These are phyloP conservation scores for Numenius phaeopus DNA, from an alignment of 2,797 vertebrate species.

Conservation along the genomic window DNA sequence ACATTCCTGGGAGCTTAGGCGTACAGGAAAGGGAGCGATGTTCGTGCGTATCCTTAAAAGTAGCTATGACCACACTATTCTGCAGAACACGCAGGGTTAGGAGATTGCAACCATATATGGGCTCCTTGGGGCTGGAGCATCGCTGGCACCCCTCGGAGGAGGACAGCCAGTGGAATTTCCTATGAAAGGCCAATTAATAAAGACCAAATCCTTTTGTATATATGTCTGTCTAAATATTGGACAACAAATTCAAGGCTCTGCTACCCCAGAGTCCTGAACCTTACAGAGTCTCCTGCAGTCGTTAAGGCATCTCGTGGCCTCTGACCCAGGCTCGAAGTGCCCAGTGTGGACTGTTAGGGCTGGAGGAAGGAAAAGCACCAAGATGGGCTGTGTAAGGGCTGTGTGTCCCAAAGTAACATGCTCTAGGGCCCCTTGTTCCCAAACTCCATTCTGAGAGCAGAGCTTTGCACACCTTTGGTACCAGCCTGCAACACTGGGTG, in stretches of 20 bases:
- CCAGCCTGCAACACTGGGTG: not conserved
- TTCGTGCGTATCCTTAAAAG: constrained; percentile 71
- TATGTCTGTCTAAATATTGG: constrained; percentile 60
- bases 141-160: constrained; percentile 57
- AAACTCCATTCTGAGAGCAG: not conserved
- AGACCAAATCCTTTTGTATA: constrained; percentile 58
- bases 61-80: constrained; percentile 17
- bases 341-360: not conserved
- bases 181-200: constrained; percentile 63
- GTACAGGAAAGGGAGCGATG: constrained; percentile 33
- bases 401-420: not conserved
- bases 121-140: constrained; percentile 23
- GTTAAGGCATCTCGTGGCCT: not conserved
- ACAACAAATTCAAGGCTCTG: constrained; percentile 20
- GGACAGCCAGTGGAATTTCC: constrained; percentile 63
- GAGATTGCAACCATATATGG: constrained; percentile 79
- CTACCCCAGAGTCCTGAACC: not conserved
- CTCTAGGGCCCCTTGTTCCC: not conserved
- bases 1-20: constrained; percentile 51
- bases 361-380: not conserved
- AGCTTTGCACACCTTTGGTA: not conserved
- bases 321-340: not conserved
- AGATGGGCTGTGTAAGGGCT: not conserved
- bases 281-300: not conserved
- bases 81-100: not conserved